Evolutionary conservation across 1,140 invertebrate genomes (phyloP).

Genomic region (Brachionus asplanchnoidis): DNA sequence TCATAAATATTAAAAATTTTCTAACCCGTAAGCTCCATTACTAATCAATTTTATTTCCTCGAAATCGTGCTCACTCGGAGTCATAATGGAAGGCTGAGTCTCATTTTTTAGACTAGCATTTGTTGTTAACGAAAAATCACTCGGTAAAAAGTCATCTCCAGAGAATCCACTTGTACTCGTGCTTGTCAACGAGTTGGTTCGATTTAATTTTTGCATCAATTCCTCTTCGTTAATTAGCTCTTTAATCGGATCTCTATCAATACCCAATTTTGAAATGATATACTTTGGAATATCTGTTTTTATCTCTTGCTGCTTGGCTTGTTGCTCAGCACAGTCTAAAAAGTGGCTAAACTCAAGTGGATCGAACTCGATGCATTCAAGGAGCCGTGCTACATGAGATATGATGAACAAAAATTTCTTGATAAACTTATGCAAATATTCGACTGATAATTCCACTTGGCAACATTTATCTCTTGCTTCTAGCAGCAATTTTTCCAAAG

Average conservation of each 20-base stretch:
- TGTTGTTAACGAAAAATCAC: not conserved
- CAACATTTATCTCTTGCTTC: constrained; percentile 60
- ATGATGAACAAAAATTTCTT: constrained; percentile 88
- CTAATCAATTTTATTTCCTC: constrained; percentile 94
- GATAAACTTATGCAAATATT: constrained; percentile 56
- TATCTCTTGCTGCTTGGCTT: constrained; percentile 67
- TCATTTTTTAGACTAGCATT: constrained; percentile 46
- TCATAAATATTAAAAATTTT: constrained; percentile 74
- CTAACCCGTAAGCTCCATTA: constrained; percentile 73
- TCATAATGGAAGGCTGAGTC: not conserved
- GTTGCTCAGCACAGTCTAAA: constrained; percentile 93
- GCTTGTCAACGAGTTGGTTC: not conserved
- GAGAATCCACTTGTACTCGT: constrained; percentile 22
- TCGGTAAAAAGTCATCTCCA: not conserved
- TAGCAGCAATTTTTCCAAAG: constrained; percentile 78
- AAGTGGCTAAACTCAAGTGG: constrained; percentile 97
- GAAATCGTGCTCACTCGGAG: constrained; percentile 88
- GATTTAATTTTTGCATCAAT: not conserved
- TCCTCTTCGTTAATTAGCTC: constrained; percentile 45
- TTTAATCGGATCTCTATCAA: constrained; percentile 85
- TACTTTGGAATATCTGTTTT: constrained; percentile 86
- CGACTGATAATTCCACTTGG: not conserved
- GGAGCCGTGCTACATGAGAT: constrained; percentile 87
- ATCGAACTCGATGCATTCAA: constrained; percentile 98
- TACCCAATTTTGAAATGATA: constrained; percentile 89